These are phyloP conservation scores for Chrysolina haemoptera DNA, from an alignment of 2,888 invertebrate genomes.

Conservation along the genomic window DNA sequence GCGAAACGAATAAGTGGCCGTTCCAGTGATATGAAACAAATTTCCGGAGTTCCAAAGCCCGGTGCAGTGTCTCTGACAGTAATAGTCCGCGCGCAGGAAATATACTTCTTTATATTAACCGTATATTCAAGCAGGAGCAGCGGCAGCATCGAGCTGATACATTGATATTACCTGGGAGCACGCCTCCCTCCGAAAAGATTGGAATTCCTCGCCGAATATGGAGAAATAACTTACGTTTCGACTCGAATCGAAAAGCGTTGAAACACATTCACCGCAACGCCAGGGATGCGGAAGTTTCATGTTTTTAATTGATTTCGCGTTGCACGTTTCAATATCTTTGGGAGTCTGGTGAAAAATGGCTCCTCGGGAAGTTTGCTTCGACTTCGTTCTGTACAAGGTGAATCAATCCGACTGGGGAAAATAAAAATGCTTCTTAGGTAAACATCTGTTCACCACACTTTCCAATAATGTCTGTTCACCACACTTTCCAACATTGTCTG, in stretches of 20 bases:
- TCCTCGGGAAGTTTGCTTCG: background rate
- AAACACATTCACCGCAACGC: background rate
- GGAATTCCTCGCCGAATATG: slow-evolving; percentile 27
- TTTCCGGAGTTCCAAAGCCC: slow-evolving; percentile 56
- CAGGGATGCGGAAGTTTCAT: background rate
- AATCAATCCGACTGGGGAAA: too few species aligned
- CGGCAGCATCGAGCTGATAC: slow-evolving; percentile 30
- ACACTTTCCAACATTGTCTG: too few species aligned
- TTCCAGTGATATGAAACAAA: slow-evolving; percentile 56
- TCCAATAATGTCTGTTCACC: too few species aligned
- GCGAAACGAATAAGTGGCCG: slow-evolving; percentile 39
- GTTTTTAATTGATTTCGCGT: background rate
- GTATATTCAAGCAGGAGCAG: slow-evolving; percentile 44
- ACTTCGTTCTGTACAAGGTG: too few species aligned
- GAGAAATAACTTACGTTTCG: slow-evolving; percentile 41
- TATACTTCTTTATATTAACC: slow-evolving; percentile 56
- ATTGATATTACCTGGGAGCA: slow-evolving; percentile 31
- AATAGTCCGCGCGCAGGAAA: slow-evolving; percentile 59
- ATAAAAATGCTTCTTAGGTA: too few species aligned
- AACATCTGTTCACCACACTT: too few species aligned
- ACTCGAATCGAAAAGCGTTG: slow-evolving; percentile 47
- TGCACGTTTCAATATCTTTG: background rate
- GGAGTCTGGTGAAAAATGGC: background rate
- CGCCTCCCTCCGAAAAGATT: slow-evolving; percentile 15
- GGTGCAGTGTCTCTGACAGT: slow-evolving; percentile 60